These are phyloP conservation scores for Ennomos fuscantarius DNA, from an alignment of 2,888 invertebrate genomes.

Conservation along the genomic window DNA sequence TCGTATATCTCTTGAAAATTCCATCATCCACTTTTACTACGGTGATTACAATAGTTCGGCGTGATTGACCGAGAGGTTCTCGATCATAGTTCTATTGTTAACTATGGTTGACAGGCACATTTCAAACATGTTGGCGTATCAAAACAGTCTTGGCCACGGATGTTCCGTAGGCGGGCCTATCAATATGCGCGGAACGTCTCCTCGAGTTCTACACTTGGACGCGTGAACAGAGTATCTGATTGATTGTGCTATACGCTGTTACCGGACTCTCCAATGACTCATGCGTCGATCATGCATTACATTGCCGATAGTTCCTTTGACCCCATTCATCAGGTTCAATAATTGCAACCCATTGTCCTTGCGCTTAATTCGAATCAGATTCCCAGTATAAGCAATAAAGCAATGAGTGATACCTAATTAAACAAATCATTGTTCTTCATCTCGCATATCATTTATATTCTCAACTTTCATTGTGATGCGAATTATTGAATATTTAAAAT, in stretches of 20 bases:
- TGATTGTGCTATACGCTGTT: conserved; percentile 62
- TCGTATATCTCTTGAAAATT: conserved; percentile 16
- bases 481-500: conserved; percentile 24
- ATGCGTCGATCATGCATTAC: conserved; percentile 69
- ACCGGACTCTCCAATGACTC: conserved; percentile 76
- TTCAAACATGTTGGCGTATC: conserved; percentile 57
- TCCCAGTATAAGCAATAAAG: conserved; percentile 70
- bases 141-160: conserved; percentile 58
- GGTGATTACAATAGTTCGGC: conserved; percentile 24
- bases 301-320: conserved; percentile 75
- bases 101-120: conserved; percentile 51
- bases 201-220: conserved; percentile 62
- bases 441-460: conserved; percentile 11
- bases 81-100: conserved; percentile 46
- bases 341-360: conserved; percentile 73
- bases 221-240: conserved; percentile 70
- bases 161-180: conserved; percentile 68
- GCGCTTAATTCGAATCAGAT: conserved; percentile 72
- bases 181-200: conserved; percentile 66
- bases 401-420: conserved; percentile 47
- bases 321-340: conserved; percentile 74
- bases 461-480: conserved; percentile 16
- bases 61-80: conserved; percentile 38
- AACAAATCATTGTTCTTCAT: conserved; percentile 35
- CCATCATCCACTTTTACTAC: conserved; percentile 9